Base-by-base conservation (phyloP, 2,888 invertebrate species). In the Xanthorhoe spadicearia region DNA sequence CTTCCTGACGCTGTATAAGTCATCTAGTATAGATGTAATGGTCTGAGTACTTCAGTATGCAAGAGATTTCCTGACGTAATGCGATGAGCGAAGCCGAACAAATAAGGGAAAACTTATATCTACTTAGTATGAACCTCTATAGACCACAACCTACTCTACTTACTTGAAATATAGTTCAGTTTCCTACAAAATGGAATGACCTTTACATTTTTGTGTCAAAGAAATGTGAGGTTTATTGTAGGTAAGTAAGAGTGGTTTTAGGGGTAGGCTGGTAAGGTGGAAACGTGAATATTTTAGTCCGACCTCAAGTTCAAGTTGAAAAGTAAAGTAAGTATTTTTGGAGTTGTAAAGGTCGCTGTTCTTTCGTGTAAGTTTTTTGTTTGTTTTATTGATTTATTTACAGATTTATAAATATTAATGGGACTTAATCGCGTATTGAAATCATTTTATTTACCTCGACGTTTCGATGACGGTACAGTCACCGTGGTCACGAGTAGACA, bases 61-160 rank as follows among this genome's bases (percentile, higher is more conserved):
- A 56, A 64, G 71, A 81, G 77, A 82, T 80, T 82, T 83, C 64
- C 64, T 55, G 51, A 64, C 60, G 52, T 89, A 89, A 89, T 87
- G 85, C 86, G 88, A 89, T 89, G 89, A 88, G 84, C 7, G 57
- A 64, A 64, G 79, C 83, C 87, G 32, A 75, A 81, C 61, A 59
- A 76, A 77, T 77, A 79, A 84, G 84, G 84, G 75, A 85, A 70
- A 66, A 71, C 74, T 67, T 73, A 79, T 78, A 74, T 76, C 63
- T 77, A 74, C 15, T 35, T 9, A 32, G 4, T 38, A 61, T 8
- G 23, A 74, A 56, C 18, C 18, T 54, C 19, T 23, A 23, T 23
- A 3, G 23, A 23, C n/a, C n/a, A n/a, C 23, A 23, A 23, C 23
- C 7, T 9, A 49, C 61, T 32, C 18, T 19, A 54, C n/a, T 8